A percentile compares a stretch with the other conserved stretches of the same genome.
These are phyloP conservation scores for Neotoma lepida DNA, from an alignment of 2,113 vertebrate species.

Conservation along the genomic window DNA sequence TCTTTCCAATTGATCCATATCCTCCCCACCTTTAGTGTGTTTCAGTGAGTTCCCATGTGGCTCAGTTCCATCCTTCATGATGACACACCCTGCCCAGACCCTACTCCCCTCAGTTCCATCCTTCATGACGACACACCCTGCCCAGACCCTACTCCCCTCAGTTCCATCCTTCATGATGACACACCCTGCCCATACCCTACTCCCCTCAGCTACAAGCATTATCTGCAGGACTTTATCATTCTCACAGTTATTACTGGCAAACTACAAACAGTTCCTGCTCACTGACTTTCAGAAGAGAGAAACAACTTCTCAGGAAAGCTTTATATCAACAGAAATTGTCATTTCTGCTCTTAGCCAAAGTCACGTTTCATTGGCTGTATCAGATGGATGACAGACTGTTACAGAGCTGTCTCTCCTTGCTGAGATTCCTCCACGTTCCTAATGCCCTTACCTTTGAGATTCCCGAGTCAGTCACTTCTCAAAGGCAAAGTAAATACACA, in stretches of 20 bases:
- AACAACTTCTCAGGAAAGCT: background rate
- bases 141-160: background rate
- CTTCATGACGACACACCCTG: too few species aligned
- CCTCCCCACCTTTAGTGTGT: background rate
- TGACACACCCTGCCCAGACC: background rate
- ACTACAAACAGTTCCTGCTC: background rate
- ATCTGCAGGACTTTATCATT: background rate
- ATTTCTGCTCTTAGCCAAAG: constrained; percentile 46
- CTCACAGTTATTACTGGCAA: background rate
- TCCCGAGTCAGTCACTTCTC: constrained; percentile 10
- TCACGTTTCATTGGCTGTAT: background rate
- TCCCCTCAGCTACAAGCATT: background rate
- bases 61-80: background rate
- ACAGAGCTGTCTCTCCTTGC: background rate
- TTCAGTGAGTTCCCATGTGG: background rate
- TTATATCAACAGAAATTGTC: constrained; percentile 11
- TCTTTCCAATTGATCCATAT: background rate
- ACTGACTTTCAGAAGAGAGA: constrained; percentile 17
- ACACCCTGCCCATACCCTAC: background rate
- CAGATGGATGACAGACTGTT: background rate
- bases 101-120: background rate
- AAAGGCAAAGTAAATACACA: background rate
- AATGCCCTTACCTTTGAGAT: background rate
- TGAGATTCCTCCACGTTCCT: background rate
- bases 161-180: background rate